Evolutionary conservation across 2,888 invertebrate genomes (phyloP).

Genomic region (Mimumesa dahlbomi): DNA sequence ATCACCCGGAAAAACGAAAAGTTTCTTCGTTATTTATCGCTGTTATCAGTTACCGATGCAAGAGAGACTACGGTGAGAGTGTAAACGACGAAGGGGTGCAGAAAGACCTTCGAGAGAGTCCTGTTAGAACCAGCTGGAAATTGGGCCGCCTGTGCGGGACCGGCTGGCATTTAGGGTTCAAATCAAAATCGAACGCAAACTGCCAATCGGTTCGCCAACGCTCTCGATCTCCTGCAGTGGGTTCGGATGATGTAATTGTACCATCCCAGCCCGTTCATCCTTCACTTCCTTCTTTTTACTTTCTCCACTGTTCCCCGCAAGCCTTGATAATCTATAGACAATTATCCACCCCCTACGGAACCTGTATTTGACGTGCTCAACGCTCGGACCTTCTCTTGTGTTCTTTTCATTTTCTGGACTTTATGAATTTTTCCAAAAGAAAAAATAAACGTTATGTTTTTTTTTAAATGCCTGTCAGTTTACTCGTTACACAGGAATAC

Average conservation of each 20-base stretch:
- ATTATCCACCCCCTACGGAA: too few species aligned
- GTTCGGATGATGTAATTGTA: conserved; percentile 27
- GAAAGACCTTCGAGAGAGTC: conserved; percentile 1
- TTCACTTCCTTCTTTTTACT: neutral
- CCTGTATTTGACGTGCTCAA: neutral
- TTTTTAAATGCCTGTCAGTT: conserved; percentile 3
- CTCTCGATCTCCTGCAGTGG: conserved; percentile 33
- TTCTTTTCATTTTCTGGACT: conserved; percentile 33
- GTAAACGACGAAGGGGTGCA: conserved; percentile 1
- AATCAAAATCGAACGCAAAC: neutral
- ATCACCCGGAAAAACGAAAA: neutral
- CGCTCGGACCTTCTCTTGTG: conserved; percentile 24
- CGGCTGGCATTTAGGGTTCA: conserved; percentile 3
- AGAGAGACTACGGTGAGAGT: conserved; percentile 30
- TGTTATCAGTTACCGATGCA: conserved; percentile 26
- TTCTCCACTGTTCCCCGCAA: neutral
- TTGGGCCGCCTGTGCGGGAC: conserved; percentile 29
- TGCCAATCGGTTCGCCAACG: neutral
- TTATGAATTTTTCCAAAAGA: conserved; percentile 41
- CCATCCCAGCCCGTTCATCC: conserved; percentile 18
- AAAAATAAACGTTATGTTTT: conserved; percentile 46
- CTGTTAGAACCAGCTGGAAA: neutral
- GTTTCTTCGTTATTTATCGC: conserved; percentile 5
- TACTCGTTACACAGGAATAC: too few species aligned
- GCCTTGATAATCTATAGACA: too few species aligned